Percentiles rank a stretch among this genome's conserved stretches.
These are phyloP conservation scores for Ascidia mentula DNA, from an alignment of 23 tunicate genomes.

Conservation along the genomic window DNA sequence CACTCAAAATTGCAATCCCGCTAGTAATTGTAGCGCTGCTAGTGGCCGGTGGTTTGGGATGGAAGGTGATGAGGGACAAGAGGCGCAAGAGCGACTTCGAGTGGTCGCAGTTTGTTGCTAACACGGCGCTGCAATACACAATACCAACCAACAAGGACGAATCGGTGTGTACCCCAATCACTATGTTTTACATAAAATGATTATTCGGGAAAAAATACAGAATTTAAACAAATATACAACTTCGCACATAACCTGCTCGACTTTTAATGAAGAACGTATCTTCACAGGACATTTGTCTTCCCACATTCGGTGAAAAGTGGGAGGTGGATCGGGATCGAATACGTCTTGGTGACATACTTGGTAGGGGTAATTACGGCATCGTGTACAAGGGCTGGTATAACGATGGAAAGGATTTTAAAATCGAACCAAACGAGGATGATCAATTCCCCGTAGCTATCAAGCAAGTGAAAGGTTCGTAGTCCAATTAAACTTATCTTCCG, in stretches of 20 bases:
- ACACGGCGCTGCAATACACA: not conserved
- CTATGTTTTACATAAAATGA: too few relatives aligned
- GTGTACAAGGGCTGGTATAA: constrained; percentile 26
- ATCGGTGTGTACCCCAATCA: not conserved
- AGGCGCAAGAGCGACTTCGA: not conserved
- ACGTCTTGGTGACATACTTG: constrained; percentile 21
- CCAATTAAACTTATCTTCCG: too few relatives aligned
- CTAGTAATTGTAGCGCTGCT: not conserved
- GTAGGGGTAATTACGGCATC: constrained; percentile 43
- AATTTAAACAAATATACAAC: too few relatives aligned
- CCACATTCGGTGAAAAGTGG: constrained; percentile 38
- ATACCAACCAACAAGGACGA: not conserved
- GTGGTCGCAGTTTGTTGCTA: not conserved
- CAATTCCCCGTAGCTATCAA: not conserved
- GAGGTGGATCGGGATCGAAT: constrained; percentile 19
- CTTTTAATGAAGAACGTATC: too few relatives aligned
- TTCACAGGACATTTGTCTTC: not conserved
- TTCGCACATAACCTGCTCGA: too few relatives aligned
- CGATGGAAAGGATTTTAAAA: not conserved
- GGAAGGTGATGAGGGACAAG: not conserved
- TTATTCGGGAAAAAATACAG: too few relatives aligned
- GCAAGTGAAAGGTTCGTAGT: not conserved
- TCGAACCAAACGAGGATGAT: not conserved
- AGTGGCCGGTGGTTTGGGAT: not conserved
- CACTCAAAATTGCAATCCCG: not conserved